phyloP scores from a whole-genome alignment of 1,140 invertebrate genomes.

The Drosophila fuyamai region DNA sequence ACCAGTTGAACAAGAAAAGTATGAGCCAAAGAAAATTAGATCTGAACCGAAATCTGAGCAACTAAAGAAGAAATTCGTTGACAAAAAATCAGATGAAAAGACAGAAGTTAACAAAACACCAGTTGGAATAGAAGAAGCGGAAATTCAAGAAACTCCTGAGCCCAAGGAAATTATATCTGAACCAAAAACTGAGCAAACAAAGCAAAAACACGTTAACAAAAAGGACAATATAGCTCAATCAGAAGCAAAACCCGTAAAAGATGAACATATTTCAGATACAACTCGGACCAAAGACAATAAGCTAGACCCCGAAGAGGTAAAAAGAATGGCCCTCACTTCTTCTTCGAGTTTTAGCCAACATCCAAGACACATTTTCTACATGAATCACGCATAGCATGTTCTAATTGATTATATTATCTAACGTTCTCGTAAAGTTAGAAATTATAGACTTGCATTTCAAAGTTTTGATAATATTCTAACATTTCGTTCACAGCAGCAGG shows the following conservation, averaged over 20 bases:
- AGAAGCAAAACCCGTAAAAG: neutral
- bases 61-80: neutral
- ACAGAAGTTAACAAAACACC: neutral
- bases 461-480: neutral
- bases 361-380: neutral
- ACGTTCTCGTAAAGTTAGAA: neutral
- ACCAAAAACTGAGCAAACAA: neutral
- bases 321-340: neutral
- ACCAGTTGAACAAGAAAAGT: neutral
- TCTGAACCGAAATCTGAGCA: too few species aligned
- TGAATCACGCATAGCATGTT: neutral
- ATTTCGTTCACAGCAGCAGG: slow-evolving; percentile 36
- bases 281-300: neutral
- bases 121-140: slow-evolving; percentile 7
- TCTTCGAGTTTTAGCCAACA: neutral
- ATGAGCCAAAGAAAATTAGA: too few species aligned
- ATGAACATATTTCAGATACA: neutral
- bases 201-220: neutral
- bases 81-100: slow-evolving; percentile 7
- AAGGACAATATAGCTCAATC: neutral
- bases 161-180: neutral
- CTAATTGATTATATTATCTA: neutral
- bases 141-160: neutral
- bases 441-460: neutral
- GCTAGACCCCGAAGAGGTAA: slow-evolving; percentile 3